phyloP scores from a whole-genome alignment of 2,113 vertebrate genomes.

The Tragelaphus imberbis region DNA sequence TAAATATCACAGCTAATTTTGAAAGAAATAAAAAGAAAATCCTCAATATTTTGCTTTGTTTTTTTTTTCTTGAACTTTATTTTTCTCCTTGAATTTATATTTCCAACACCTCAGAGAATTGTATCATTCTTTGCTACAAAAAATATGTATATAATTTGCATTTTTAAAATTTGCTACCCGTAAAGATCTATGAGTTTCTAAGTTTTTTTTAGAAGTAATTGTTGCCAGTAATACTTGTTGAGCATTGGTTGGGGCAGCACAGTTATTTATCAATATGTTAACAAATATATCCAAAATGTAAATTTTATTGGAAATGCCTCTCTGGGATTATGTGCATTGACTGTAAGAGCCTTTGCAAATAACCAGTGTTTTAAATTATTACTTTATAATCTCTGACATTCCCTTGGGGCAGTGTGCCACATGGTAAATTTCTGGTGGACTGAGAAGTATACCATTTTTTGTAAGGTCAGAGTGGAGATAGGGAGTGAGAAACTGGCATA shows the following conservation, averaged over 20 bases:
- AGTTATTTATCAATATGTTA: background rate
- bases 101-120: background rate
- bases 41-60: background rate
- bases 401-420: background rate
- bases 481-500: background rate
- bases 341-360: background rate
- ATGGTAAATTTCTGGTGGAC: background rate
- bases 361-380: background rate
- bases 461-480: background rate
- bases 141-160: background rate
- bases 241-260: background rate
- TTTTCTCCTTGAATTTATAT: slow-evolving; percentile 3
- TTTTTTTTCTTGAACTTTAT: background rate
- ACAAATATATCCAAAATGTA: background rate
- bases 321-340: background rate
- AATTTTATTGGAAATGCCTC: background rate
- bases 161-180: background rate
- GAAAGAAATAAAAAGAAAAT: background rate
- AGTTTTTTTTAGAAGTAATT: background rate
- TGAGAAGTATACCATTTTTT: background rate
- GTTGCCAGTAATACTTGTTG: background rate
- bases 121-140: background rate
- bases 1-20: background rate
- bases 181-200: background rate
- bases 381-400: background rate